These are phyloP conservation scores for Noctua fimbriata DNA, from an alignment of 2,888 invertebrate genomes.

Conservation along the genomic window DNA sequence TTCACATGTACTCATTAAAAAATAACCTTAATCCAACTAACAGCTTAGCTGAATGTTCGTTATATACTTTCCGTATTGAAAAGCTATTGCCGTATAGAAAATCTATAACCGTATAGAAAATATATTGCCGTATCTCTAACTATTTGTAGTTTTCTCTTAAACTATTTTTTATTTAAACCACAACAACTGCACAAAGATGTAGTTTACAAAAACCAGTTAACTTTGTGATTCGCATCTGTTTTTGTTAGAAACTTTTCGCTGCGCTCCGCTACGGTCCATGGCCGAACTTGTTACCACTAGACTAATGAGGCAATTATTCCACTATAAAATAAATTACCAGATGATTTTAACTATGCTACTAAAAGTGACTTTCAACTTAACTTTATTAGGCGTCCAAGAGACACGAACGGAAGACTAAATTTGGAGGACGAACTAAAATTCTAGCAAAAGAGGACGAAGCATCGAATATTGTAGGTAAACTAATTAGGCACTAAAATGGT, in stretches of 20 bases:
- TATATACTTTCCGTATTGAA: neutral
- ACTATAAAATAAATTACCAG: constrained; percentile 38
- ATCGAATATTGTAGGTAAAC: constrained; percentile 38
- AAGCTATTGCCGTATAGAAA: neutral
- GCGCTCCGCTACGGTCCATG: constrained; percentile 25
- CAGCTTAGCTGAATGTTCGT: neutral
- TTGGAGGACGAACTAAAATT: constrained; percentile 19
- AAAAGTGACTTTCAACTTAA: constrained; percentile 26
- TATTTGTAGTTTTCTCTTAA: neutral
- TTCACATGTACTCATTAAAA: constrained; percentile 15
- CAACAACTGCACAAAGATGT: constrained; percentile 11
- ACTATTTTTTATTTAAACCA: neutral
- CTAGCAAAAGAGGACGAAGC: constrained; percentile 11
- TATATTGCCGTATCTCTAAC: neutral
- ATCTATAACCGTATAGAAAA: neutral
- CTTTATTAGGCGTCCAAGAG: constrained; percentile 29
- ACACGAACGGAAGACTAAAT: constrained; percentile 15
- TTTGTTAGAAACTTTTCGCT: constrained; percentile 38
- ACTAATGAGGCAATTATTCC: constrained; percentile 42
- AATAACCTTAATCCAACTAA: constrained; percentile 6
- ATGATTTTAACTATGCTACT: constrained; percentile 20
- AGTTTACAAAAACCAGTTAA: constrained; percentile 18
- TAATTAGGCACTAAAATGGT: constrained; percentile 27
- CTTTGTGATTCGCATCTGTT: constrained; percentile 31
- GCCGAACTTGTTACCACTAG: constrained; percentile 34